These are phyloP conservation scores for Heterochromis multidens DNA, from an alignment of 2,113 vertebrate species.

Conservation along the genomic window DNA sequence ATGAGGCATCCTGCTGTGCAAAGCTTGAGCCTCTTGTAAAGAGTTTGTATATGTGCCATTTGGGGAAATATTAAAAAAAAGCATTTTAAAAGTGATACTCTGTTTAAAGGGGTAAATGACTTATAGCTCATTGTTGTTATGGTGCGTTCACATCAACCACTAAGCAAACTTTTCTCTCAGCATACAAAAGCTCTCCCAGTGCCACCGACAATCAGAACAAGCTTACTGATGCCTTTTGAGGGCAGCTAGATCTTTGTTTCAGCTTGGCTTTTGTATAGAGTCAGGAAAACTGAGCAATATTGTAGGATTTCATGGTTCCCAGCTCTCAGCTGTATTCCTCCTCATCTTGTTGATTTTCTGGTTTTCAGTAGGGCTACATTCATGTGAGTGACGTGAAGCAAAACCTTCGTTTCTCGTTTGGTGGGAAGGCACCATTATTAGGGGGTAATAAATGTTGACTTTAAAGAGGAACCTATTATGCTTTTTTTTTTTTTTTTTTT, in stretches of 20 bases:
- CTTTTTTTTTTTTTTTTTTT: too few species aligned
- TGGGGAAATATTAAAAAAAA: not conserved
- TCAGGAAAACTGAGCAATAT: not conserved
- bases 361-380: not conserved
- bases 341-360: not conserved
- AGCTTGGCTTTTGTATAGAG: too few species aligned
- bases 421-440: not conserved
- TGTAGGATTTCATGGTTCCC: not conserved
- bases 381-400: not conserved
- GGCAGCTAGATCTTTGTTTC: not conserved
- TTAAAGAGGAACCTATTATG: not conserved
- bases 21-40: not conserved
- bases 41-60: constrained; percentile 6
- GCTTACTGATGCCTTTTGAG: not conserved
- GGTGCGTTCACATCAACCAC: not conserved
- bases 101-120: not conserved
- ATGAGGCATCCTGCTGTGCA: not conserved
- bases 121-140: not conserved
- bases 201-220: not conserved
- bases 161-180: not conserved
- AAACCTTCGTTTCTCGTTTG: not conserved
- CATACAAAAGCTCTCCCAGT: not conserved
- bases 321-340: too few species aligned
- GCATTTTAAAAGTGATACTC: not conserved
- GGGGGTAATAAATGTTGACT: not conserved